Evolutionary conservation across 1,140 invertebrate species (phyloP).

Genomic region (Vanessa tameamea): DNA sequence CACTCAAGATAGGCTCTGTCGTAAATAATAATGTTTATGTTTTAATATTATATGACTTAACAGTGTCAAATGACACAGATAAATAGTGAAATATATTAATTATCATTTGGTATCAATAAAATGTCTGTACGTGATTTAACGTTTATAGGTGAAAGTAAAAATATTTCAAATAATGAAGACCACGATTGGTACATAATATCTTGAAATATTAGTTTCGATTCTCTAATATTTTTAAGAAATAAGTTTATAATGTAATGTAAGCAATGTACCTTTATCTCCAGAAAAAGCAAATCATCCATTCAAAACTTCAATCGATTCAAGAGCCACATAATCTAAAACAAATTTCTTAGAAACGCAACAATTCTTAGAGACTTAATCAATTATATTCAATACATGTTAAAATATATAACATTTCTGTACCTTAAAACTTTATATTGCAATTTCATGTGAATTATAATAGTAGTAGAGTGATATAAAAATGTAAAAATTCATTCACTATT

Average conservation of each 20-base stretch:
- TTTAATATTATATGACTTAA: too few species aligned
- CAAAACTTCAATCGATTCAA: conserved; percentile 1
- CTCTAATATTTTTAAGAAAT: too few species aligned
- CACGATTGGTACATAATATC: too few species aligned
- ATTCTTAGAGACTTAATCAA: neutral
- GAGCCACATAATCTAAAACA: neutral
- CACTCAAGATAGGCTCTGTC: too few species aligned
- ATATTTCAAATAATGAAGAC: too few species aligned
- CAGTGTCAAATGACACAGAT: too few species aligned
- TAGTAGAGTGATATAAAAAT: neutral
- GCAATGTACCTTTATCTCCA: conserved; percentile 7
- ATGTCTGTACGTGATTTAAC: too few species aligned
- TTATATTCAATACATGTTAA: neutral
- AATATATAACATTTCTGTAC: neutral
- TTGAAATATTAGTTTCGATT: too few species aligned
- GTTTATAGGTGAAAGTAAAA: too few species aligned
- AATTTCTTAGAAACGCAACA: neutral
- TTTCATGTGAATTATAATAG: neutral
- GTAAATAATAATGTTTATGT: too few species aligned
- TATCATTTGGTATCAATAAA: too few species aligned
- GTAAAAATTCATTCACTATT: neutral
- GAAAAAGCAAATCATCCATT: conserved; percentile 5
- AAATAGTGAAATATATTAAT: too few species aligned
- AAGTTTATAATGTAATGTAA: neutral
- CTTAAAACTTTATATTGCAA: neutral